Base-by-base conservation (phyloP, 2,888 invertebrate species). In the Hipparchia semele region DNA sequence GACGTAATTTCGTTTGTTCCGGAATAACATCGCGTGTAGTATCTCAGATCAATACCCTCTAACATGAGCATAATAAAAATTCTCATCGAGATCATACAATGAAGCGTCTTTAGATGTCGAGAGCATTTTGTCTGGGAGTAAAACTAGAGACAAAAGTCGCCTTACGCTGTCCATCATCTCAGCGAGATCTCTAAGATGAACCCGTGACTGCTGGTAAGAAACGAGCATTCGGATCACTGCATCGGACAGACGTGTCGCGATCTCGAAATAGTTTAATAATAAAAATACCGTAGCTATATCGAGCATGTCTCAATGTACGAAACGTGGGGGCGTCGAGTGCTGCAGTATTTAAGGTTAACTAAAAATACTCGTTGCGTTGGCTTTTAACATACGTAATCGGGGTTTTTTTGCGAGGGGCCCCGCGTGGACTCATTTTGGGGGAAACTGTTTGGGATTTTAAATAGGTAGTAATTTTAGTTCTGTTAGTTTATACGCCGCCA, bases 341-440 rank as follows among this genome's bases (percentile, higher is more conserved):
- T 81, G 83, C 82, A 85, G 82, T 82, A 84, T 83, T 83, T 86
- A 84, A 86, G 85, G 85, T 86, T 84, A 79, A 84, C 88, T 89
- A 88, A 83, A 89, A 89, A 90, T 89, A 90, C 73, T 77, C 74
- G 77, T 82, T 85, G 81, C 85, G 84, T 83, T 77, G 79, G 80
- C 83, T 80, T 77, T 59, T 23, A 23, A 68, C 67, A 65, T 70
- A 79, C 79, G 74, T 77, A 76, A 79, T 72, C 39, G 75, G 59
- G 59, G 12, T 78, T 83, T 83, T 81, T 83, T 81, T 77, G 76
- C 74, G 62, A 72, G 65, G 67, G 71, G 69, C 70, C 69, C 72
- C 71, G 66, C 72, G 53, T 71, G 45, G 45, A 59, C 62, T 69
- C 66, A 13, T 68, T 58, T 46, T 58, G 58, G 67, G n/a, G 13